Base-by-base conservation (phyloP, 2,797 vertebrate genomes). In the Scolopax rusticola region DNA sequence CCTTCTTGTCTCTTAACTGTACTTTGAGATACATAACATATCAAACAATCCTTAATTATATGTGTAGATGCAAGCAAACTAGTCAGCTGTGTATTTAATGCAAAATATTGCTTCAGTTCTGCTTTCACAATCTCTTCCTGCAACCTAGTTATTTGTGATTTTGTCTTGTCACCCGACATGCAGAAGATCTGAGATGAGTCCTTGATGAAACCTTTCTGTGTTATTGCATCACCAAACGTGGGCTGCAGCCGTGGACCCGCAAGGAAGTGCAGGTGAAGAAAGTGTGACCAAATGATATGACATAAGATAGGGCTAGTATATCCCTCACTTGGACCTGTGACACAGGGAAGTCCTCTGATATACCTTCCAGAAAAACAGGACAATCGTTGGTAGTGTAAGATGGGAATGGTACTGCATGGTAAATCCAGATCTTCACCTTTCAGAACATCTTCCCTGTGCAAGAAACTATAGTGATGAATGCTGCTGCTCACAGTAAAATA, bases 11-110 rank as follows among this genome's bases (percentile, higher is more conserved):
- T 51, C 83, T 88, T 77, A 85, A 76, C 57, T 96, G 65, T 69
- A 86, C 53, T 41, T 87, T 43, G 76, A 94, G 75, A 95, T 83
- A 89, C 80, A 79, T 81, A 64, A 71, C 51, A 70, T 86, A 95
- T 92, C 82, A 95, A 90, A 74, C 21, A 54, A 69, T 67, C 51
- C 18, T 75, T 95, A 92, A 93, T 94, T 91, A 90, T 48, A 89
- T 8, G 15, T 79, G 38, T 32, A 87, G 63, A 47, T 77, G 63
- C 43, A 89, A 80, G 61, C 45, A 85, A 94, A 84, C 67, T 41
- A 76, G 88, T 94, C 90, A 95, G 56, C 51, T 92, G 47, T 83
- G 70, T 89, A 84, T 94, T 95, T 91, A 93, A 90, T 90, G 78
- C 59, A 94, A 93, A 88, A 76, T 30, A 70, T 67, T 92, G 41